Percentiles rank a stretch among this genome's conserved stretches.
phyloP scores from a whole-genome alignment of 1,140 invertebrate genomes.

The Goniozus legneri region DNA sequence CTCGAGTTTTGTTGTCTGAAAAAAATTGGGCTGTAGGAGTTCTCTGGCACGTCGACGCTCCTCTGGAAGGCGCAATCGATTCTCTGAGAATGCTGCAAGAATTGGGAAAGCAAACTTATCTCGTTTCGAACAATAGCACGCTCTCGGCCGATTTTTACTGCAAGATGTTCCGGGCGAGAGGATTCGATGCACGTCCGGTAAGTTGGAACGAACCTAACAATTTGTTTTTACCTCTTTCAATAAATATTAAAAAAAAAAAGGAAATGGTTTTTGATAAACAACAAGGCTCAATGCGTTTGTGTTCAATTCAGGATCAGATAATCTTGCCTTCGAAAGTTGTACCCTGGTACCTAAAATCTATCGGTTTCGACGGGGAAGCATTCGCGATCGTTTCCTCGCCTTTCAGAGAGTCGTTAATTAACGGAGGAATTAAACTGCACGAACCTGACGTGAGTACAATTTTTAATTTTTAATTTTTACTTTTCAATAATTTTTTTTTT shows the following conservation, averaged over 20 bases:
- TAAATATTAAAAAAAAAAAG: conserved; percentile 4
- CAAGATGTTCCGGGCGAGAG: neutral
- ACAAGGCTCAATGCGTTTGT: too few relatives aligned
- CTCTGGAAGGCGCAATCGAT: conserved; percentile 53
- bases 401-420: conserved; percentile 19
- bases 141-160: conserved; percentile 32
- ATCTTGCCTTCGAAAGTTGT: conserved; percentile 45
- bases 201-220: neutral
- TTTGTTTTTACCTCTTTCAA: neutral
- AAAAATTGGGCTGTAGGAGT: conserved; percentile 53
- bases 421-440: conserved; percentile 25
- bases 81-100: conserved; percentile 55
- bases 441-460: conserved; percentile 25
- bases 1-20: neutral
- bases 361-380: conserved; percentile 47
- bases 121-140: conserved; percentile 70
- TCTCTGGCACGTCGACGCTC: conserved; percentile 52
- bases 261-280: too few relatives aligned
- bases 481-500: too few relatives aligned
- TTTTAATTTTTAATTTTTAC: conserved; percentile 9
- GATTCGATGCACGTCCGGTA: neutral
- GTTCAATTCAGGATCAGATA: conserved; percentile 43
- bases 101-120: conserved; percentile 66
- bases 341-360: conserved; percentile 46
- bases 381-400: conserved; percentile 40